Evolutionary conservation across 2,797 vertebrate species (phyloP).

Genomic region (Furcifer pardalis): DNA sequence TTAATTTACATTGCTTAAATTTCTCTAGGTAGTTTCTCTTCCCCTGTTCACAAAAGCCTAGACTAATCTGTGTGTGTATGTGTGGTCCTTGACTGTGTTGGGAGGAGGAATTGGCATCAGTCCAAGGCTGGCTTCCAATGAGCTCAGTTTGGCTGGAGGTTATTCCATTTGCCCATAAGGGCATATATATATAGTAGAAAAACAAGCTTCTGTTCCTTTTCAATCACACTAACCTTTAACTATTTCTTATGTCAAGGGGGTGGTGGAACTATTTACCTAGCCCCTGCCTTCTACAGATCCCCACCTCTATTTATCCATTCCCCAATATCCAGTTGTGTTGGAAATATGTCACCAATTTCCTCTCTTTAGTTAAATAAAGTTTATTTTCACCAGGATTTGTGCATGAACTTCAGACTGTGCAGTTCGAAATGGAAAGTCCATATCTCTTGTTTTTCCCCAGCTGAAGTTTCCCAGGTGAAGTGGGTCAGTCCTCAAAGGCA

Average conservation of each 20-base stretch:
- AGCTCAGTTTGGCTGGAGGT: constrained; percentile 2
- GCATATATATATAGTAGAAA: not conserved
- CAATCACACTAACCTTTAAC: constrained; percentile 20
- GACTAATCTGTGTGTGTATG: constrained; percentile 28
- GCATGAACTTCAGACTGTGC: rapidly evolving
- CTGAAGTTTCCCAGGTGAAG: too few relatives aligned
- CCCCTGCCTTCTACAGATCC: not conserved
- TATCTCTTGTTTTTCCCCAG: not conserved
- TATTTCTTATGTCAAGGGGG: not conserved
- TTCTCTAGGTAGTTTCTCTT: constrained; percentile 17
- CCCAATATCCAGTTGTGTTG: not conserved
- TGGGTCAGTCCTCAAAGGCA: too few relatives aligned
- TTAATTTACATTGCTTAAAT: not conserved
- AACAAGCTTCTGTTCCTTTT: constrained; percentile 25
- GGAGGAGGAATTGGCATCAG: not conserved
- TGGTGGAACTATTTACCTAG: not conserved
- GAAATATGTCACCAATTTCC: not conserved
- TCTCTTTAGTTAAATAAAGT: constrained; percentile 7
- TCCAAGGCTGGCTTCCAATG: constrained; percentile 24
- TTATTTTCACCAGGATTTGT: not conserved
- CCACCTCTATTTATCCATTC: not conserved
- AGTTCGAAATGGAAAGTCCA: not conserved
- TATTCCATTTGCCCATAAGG: constrained; percentile 38
- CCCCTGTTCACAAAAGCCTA: not conserved
- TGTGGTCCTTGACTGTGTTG: not conserved